phyloP scores from a whole-genome alignment of 2,113 vertebrate genomes.

The Pycnonotus jocosus region DNA sequence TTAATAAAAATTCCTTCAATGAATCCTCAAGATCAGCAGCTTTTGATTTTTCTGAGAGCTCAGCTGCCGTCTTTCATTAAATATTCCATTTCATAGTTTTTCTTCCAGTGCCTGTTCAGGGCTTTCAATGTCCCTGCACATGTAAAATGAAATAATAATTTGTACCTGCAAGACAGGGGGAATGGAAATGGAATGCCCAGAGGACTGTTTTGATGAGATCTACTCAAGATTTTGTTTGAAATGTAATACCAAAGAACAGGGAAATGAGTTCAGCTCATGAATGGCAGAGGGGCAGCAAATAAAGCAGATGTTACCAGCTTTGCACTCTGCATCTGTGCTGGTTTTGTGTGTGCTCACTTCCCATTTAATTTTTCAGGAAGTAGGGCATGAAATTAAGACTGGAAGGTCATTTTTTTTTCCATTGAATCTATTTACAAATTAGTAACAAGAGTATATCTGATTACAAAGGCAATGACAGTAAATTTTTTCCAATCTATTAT shows the following conservation, averaged over 20 bases:
- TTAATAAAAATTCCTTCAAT: conserved; percentile 58
- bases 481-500: conserved; percentile 29
- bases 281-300: conserved; percentile 16
- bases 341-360: not conserved
- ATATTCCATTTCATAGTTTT: conserved; percentile 51
- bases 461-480: not conserved
- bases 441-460: conserved; percentile 32
- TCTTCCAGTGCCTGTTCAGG: conserved; percentile 15
- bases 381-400: conserved; percentile 51
- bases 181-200: conserved; percentile 13
- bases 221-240: conserved; percentile 56
- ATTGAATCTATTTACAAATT: conserved; percentile 1
- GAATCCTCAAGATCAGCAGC: conserved; percentile 38
- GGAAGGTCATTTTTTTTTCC: conserved; percentile 1
- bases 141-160: conserved; percentile 59
- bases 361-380: conserved; percentile 41
- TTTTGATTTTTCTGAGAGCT: conserved; percentile 52
- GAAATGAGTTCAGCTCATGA: conserved; percentile 17
- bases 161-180: conserved; percentile 39
- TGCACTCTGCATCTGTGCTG: not conserved
- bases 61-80: conserved; percentile 58
- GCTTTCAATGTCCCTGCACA: not conserved
- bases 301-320: conserved; percentile 38
- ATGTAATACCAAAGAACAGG: conserved; percentile 35
- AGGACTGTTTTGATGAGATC: conserved; percentile 54